Evolutionary conservation across 2,113 vertebrate species (phyloP).

Genomic region (Heteronetta atricapilla): DNA sequence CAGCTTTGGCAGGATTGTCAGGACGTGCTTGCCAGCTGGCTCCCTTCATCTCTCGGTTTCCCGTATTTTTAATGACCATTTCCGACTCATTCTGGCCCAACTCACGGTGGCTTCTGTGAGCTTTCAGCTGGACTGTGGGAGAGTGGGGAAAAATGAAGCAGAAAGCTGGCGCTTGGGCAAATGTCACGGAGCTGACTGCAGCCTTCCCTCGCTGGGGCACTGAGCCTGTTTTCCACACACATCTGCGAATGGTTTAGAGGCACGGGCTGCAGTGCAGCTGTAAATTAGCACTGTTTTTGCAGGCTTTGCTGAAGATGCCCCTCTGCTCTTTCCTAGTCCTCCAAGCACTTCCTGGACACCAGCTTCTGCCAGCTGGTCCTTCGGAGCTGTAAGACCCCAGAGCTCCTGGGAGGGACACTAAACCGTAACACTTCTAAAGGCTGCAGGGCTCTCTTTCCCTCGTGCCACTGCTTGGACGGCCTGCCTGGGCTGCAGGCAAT

Average conservation of each 20-base stretch:
- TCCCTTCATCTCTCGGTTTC: not conserved
- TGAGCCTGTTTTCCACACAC: not conserved
- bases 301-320: not conserved
- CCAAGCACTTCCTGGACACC: not conserved
- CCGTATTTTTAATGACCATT: not conserved
- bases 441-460: not conserved
- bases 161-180: not conserved
- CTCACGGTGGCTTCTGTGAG: not conserved
- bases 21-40: not conserved
- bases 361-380: not conserved
- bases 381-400: not conserved
- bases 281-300: not conserved
- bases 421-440: rapidly evolving
- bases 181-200: not conserved
- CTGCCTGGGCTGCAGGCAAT: not conserved
- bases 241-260: not conserved
- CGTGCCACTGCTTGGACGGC: rapidly evolving
- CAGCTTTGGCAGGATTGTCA: not conserved
- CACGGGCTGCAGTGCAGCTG: not conserved
- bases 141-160: not conserved
- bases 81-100: not conserved
- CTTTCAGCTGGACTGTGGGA: not conserved
- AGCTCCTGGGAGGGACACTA: not conserved
- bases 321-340: not conserved
- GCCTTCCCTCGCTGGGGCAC: not conserved